phyloP scores from a whole-genome alignment of 2,888 invertebrate species.

The Physocephala rufipes region DNA sequence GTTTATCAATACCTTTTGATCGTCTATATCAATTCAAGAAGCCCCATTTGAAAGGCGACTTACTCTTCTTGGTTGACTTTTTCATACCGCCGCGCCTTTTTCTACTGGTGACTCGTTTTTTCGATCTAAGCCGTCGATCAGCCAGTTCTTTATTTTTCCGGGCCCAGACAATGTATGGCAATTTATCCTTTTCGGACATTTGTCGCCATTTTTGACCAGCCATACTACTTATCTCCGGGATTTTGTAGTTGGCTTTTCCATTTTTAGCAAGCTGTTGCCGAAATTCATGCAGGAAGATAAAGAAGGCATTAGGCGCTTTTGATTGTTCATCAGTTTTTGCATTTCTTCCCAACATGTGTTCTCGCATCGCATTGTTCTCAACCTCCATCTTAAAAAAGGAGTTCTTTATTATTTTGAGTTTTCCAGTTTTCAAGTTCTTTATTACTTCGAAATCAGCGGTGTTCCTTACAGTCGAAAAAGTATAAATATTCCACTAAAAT shows the following conservation, averaged over 20 bases:
- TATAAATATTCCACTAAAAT: too few relatives aligned
- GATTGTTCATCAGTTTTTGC: too few relatives aligned
- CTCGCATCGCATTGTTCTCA: background rate
- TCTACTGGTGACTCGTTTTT: background rate
- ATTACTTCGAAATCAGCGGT: too few relatives aligned
- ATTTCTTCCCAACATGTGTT: too few relatives aligned
- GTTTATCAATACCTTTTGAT: too few relatives aligned
- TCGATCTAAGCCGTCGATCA: background rate
- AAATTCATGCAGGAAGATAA: conserved; percentile 43
- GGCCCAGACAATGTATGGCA: conserved; percentile 42
- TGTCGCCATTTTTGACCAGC: conserved; percentile 44
- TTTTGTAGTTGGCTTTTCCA: background rate
- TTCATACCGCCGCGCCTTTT: background rate
- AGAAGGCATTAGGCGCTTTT: conserved; percentile 38
- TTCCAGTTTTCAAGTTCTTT: too few relatives aligned
- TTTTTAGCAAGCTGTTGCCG: conserved; percentile 34
- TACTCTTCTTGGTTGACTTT: background rate
- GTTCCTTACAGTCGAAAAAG: too few relatives aligned
- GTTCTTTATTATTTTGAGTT: background rate
- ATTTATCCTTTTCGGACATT: conserved; percentile 42
- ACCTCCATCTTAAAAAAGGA: background rate
- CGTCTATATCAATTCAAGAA: conserved; percentile 18
- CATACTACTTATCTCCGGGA: conserved; percentile 26
- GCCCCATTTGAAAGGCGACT: background rate
- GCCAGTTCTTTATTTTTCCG: conserved; percentile 39